Evolutionary conservation across 1,140 invertebrate genomes (phyloP).

Genomic region (Spodoptera litura): DNA sequence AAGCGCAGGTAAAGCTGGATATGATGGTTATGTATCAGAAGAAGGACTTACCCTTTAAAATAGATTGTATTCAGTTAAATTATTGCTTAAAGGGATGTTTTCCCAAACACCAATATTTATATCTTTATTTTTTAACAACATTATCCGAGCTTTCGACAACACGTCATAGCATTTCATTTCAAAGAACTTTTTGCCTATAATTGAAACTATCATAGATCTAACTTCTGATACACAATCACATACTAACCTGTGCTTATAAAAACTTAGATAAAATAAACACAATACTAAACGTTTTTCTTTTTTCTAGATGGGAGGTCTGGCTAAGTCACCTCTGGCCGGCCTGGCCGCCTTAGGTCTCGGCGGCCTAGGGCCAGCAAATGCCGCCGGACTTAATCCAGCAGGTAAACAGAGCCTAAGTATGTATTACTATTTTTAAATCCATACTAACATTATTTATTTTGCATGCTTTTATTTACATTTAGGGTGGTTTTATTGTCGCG

Average conservation of each 20-base stretch:
- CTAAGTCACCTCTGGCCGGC: conserved; percentile 94
- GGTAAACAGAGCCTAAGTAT: conserved; percentile 86
- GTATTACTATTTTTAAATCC: conserved; percentile 32
- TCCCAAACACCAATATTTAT: no score
- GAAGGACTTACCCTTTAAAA: no score
- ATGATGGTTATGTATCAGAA: conserved; percentile 12
- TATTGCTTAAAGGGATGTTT: no score
- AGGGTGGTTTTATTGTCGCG: no score
- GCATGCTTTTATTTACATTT: background rate
- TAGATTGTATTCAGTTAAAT: no score
- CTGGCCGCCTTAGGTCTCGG: conserved; percentile 94
- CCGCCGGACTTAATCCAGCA: conserved; percentile 95
- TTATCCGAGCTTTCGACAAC: no score
- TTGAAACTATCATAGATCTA: background rate
- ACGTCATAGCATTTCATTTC: no score
- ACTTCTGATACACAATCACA: conserved; percentile 2
- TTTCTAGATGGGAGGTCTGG: conserved; percentile 92
- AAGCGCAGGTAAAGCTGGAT: background rate
- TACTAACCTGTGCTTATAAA: background rate
- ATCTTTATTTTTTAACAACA: no score
- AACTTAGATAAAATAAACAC: background rate
- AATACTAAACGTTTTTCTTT: background rate
- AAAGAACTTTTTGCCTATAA: no score
- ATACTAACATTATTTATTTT: conserved; percentile 12
- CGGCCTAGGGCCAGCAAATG: conserved; percentile 92